phyloP scores from a whole-genome alignment of 2,888 invertebrate genomes.

The Pseudeuparius sepicola region DNA sequence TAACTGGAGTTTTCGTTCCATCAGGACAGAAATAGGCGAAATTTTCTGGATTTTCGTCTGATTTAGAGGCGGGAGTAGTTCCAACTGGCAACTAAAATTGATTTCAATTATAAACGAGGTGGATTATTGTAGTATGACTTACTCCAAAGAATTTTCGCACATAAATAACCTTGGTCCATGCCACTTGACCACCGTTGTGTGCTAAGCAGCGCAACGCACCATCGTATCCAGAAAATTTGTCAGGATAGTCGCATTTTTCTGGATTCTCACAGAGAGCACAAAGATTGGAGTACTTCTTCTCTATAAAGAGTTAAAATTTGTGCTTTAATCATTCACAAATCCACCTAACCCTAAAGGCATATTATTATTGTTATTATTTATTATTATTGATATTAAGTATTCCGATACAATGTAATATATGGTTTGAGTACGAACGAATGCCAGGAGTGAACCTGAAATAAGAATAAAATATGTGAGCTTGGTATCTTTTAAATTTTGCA shows the following conservation, averaged over 20 bases:
- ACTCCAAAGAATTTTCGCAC: constrained; percentile 72
- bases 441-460: too few relatives aligned
- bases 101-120: background rate
- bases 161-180: constrained; percentile 75
- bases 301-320: constrained; percentile 37
- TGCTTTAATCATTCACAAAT: background rate
- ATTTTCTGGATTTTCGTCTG: constrained; percentile 53
- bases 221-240: constrained; percentile 76
- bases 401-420: too few relatives aligned
- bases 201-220: constrained; percentile 76
- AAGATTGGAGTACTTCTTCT: constrained; percentile 64
- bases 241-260: constrained; percentile 67
- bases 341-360: too few relatives aligned
- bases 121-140: constrained; percentile 29
- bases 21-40: constrained; percentile 73
- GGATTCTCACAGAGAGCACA: constrained; percentile 72
- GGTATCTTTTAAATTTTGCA: too few relatives aligned
- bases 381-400: constrained; percentile 2
- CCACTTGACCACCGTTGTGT: constrained; percentile 73
- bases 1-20: constrained; percentile 58
- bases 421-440: background rate
- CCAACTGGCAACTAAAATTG: constrained; percentile 50
- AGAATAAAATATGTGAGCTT: too few relatives aligned
- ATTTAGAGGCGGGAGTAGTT: constrained; percentile 44
- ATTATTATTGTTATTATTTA: constrained; percentile 9